Conservation (phyloP, 2,797 vertebrate species). For the Schizothorax lantsangensis region DNA sequence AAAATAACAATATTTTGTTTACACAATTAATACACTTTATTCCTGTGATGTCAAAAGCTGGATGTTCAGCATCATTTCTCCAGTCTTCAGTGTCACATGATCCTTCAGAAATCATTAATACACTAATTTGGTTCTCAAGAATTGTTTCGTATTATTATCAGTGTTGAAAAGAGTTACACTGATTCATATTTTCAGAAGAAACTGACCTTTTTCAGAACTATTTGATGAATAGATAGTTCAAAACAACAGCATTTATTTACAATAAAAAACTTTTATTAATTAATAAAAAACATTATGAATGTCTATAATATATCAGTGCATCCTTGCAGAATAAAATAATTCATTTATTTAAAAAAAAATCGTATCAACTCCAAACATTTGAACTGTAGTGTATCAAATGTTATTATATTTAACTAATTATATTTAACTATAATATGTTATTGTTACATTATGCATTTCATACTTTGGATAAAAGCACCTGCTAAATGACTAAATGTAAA, state of each 20-base stretch:
- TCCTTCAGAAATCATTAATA: neutral
- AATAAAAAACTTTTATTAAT: neutral
- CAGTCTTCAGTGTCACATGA: neutral
- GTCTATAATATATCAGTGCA: too few relatives aligned
- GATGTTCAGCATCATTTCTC: neutral
- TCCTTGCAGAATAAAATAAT: neutral
- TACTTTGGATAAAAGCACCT: too few relatives aligned
- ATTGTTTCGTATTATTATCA: neutral
- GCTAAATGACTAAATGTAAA: neutral
- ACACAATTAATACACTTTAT: neutral
- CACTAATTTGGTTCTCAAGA: neutral
- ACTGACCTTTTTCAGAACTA: neutral
- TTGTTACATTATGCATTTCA: neutral
- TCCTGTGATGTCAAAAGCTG: neutral
- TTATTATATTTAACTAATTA: neutral
- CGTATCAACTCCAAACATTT: neutral
- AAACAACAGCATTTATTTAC: neutral
- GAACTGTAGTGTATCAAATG: neutral
- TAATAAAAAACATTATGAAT: too few relatives aligned
- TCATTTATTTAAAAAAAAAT: too few relatives aligned
- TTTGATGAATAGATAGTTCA: neutral
- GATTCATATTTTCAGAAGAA: too few relatives aligned
- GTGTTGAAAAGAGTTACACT: too few relatives aligned
- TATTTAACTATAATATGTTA: neutral
- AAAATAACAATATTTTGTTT: neutral